Base-by-base conservation (phyloP, 2,797 vertebrate genomes). In the Tarsius wallacei region DNA sequence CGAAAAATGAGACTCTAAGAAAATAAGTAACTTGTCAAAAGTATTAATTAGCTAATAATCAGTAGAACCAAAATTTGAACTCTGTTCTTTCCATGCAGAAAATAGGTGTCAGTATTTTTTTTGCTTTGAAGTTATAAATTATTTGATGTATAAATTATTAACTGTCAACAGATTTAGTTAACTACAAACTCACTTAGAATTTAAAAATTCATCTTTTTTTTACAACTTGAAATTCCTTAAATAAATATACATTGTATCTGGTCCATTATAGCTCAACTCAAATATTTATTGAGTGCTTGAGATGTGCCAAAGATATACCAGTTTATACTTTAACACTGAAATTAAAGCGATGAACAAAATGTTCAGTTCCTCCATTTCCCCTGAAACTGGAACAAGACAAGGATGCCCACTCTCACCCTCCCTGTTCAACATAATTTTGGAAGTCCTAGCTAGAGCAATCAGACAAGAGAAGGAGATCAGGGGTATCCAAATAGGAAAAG, bases 81-180 rank as follows among this genome's bases (percentile, higher is more conserved):
- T 0, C 22, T 51, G 26, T 17, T 73, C 4, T 77, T 88, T 86
- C 10, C 33, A 53, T 70, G 57, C 24, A 78, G 42, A 92, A 96
- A 71, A 61, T 49, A 0, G 1, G 53, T 73, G 22, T 42, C 66
- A 51, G 16, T 47, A n/a, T 78, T 22, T 88, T 90, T 93, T 93
- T 78, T 33, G 47, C n/a, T 90, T 42, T 64, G 14, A 68, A 74
- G 63, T 57, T 33, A 70, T 47, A 78, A 59, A 73, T 57, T 51
- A 96, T 89, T 91, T 86, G 10, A 26, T 81, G n/a, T 13, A 61
- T 51, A 16, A 90, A n/a, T 82, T 96, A 77, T 49, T 91, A 94
- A 74, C 15, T 1, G 68, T 9, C 16, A 92, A 49, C 4, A 74
- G 51, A 95, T 76, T 78, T 96, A 33, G 10, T 74, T 91, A 92